Conservation (phyloP, 1,140 invertebrate species). For the Diorhabda elongata region DNA sequence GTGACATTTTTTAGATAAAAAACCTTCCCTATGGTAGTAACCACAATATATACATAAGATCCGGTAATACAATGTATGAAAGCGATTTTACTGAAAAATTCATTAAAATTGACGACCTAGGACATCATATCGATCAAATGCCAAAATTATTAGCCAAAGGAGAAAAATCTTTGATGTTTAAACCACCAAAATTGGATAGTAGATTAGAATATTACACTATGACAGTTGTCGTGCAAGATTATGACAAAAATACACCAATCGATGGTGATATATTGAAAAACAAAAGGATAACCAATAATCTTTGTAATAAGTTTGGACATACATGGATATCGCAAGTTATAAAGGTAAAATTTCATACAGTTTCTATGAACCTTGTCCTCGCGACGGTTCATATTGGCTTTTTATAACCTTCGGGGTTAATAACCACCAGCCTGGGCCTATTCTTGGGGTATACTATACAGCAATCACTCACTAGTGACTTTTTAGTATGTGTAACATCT, state of each 20-base stretch:
- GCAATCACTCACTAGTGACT: too few relatives aligned
- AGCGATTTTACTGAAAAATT: slow-evolving; percentile 23
- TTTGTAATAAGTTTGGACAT: slow-evolving; percentile 32
- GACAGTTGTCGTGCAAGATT: slow-evolving; percentile 35
- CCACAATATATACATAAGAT: slow-evolving; percentile 33
- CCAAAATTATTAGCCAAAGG: slow-evolving; percentile 29
- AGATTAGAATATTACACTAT: slow-evolving; percentile 29
- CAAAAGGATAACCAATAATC: slow-evolving; percentile 26
- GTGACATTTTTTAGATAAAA: slow-evolving; percentile 32
- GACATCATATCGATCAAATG: slow-evolving; percentile 34
- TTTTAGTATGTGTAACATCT: too few relatives aligned
- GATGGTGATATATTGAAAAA: slow-evolving; percentile 21
- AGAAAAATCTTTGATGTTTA: slow-evolving; percentile 27
- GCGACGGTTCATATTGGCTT: not conserved
- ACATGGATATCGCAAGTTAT: slow-evolving; percentile 34
- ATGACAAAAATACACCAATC: slow-evolving; percentile 25
- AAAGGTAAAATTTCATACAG: slow-evolving; percentile 24
- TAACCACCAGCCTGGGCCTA: too few relatives aligned
- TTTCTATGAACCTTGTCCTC: not conserved
- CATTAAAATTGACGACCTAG: slow-evolving; percentile 32
- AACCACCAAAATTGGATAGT: slow-evolving; percentile 28
- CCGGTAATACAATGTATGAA: slow-evolving; percentile 31
- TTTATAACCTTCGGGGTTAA: too few relatives aligned
- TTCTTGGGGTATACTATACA: too few relatives aligned
- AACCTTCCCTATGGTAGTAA: slow-evolving; percentile 32